phyloP scores from a whole-genome alignment of 1,140 invertebrate genomes.

The Lordiphosa mommai region DNA sequence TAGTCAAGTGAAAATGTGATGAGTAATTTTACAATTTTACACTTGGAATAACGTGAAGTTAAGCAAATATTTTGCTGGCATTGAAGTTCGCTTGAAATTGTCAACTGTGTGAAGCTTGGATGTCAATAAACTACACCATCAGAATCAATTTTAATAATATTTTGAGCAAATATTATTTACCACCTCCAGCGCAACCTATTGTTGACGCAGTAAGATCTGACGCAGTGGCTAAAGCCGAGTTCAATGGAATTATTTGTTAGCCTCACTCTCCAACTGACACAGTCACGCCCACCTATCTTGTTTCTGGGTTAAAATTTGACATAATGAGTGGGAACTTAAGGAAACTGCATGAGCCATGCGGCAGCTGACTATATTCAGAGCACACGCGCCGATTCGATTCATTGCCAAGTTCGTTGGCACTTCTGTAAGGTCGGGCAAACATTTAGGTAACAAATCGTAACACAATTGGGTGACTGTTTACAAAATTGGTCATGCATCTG shows the following conservation, averaged over 20 bases:
- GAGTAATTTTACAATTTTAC: constrained; percentile 40
- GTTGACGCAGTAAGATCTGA: constrained; percentile 10
- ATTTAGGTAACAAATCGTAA: constrained; percentile 42
- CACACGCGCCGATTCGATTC: constrained; percentile 46
- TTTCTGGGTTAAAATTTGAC: constrained; percentile 29
- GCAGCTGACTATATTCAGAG: constrained; percentile 46
- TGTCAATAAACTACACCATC: constrained; percentile 40
- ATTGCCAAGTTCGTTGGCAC: constrained; percentile 74
- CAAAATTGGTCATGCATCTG: constrained; percentile 44
- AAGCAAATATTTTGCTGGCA: constrained; percentile 42
- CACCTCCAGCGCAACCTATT: constrained; percentile 30
- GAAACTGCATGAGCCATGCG: constrained; percentile 12
- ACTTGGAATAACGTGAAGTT: neutral
- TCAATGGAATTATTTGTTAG: constrained; percentile 65
- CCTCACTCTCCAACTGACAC: constrained; percentile 28
- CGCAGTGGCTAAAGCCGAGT: constrained; percentile 32
- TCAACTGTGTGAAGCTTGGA: constrained; percentile 16
- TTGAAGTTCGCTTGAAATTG: constrained; percentile 55
- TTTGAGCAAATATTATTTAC: constrained; percentile 53
- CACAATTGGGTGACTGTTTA: constrained; percentile 29
- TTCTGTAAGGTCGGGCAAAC: constrained; percentile 39
- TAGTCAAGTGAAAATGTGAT: constrained; percentile 29
- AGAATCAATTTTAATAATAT: constrained; percentile 41
- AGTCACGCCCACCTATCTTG: constrained; percentile 1
- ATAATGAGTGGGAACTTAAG: constrained; percentile 7